Evolutionary conservation across 2,888 invertebrate genomes (phyloP), one percentile per base, ranked within the genome.

Genomic region (Pheosia tremula): DNA sequence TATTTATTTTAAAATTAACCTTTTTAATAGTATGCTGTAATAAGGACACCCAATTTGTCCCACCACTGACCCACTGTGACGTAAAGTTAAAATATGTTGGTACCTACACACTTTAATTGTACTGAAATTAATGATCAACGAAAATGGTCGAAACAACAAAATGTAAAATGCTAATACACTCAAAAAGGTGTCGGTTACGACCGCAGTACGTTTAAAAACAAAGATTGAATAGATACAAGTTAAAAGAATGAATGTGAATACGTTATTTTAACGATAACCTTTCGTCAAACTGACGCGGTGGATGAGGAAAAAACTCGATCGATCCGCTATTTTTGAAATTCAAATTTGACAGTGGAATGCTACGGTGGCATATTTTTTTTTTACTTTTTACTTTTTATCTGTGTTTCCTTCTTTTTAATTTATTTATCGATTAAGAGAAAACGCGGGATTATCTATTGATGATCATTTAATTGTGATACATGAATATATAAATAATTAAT

Each of bases 331-430:
- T 83, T 86, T 80, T 85, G 78, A 89, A 86, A 77, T 88, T 87
- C 80, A 86, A 88, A 88, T 87, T 85, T 85, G 85, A 85, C 83
- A 83, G 81, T 78, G 76, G 79, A 83, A 83, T 76, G 77, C 37
- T 58, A 62, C 78, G 71, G 79, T 75, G 77, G 84, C 78, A 67
- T 68, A 43, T 43, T 43, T 43, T 9, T 68, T 9, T 43, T 43
- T 43, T 9, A 43, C 8, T 43, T 9, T 8, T 8, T 10, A 9
- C 8, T 43, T 9, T 8, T 8, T 10, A 9, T 43, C 43, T 10
- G 43, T 43, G 7, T 8, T 7, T 6, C 6, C 24, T 36, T 52
- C 9, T 52, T n/a, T 50, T 50, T 49, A 24, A 6, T 52, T 24
- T 52, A 36, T 52, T 52, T 52, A 52, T 52, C 36, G 52, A 8